These are phyloP conservation scores for Myrmecobius fasciatus DNA, from an alignment of 2,113 vertebrate genomes.

Conservation along the genomic window DNA sequence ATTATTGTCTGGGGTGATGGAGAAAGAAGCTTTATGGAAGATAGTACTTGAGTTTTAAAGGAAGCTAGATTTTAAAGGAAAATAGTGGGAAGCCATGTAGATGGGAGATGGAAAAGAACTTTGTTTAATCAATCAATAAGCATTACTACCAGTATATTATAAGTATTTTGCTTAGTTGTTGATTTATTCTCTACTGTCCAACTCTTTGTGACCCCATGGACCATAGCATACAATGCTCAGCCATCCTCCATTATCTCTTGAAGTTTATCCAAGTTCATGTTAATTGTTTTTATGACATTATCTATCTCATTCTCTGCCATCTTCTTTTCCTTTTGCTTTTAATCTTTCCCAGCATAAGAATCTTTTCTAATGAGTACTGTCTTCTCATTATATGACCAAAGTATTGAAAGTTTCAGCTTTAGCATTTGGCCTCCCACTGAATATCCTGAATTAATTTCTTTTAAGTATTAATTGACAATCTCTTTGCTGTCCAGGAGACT, in stretches of 20 bases:
- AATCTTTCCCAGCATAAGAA: not conserved
- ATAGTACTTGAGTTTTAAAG: not conserved
- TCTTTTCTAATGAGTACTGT: not conserved
- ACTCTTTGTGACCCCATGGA: not conserved
- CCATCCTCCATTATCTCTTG: not conserved
- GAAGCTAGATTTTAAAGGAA: not conserved
- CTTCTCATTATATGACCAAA: not conserved
- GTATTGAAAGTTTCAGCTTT: not conserved
- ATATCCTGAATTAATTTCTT: not conserved
- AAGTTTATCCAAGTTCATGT: not conserved
- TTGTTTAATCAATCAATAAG: not conserved
- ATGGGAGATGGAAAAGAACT: not conserved
- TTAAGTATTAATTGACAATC: not conserved
- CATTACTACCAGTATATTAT: not conserved
- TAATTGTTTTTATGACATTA: not conserved
- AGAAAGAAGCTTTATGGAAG: not conserved
- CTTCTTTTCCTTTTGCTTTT: no score
- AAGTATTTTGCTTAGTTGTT: not conserved
- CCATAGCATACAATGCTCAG: not conserved
- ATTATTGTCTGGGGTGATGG: not conserved
- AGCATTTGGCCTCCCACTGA: not conserved
- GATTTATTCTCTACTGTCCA: no score
- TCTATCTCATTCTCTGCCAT: not conserved
- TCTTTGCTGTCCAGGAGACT: not conserved
- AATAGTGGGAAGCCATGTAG: not conserved